Evolutionary conservation across 2,888 invertebrate genomes (phyloP).

Genomic region (Perizoma flavofasciatum): DNA sequence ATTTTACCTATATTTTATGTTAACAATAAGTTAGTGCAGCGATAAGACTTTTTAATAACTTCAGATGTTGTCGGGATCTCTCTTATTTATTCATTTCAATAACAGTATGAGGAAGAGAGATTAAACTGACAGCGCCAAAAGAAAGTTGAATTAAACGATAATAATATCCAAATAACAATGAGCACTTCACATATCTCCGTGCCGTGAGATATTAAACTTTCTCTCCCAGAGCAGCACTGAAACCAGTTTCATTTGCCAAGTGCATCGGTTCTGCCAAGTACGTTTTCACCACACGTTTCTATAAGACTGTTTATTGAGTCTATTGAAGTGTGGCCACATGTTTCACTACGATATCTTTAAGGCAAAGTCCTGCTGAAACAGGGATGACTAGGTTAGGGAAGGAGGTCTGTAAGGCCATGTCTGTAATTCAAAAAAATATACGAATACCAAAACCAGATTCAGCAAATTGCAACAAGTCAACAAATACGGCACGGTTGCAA

Average conservation of each 20-base stretch:
- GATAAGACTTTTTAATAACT: background rate
- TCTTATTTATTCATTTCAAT: background rate
- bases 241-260: conserved; percentile 48
- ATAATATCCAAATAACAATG: conserved; percentile 33
- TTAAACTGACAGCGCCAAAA: conserved; percentile 7
- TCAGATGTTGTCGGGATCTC: background rate
- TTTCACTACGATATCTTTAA: no score
- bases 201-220: conserved; percentile 45
- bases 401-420: no score
- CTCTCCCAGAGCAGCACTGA: conserved; percentile 36
- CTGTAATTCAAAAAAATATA: no score
- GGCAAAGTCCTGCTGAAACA: no score
- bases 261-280: conserved; percentile 24
- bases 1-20: background rate
- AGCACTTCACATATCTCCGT: conserved; percentile 29
- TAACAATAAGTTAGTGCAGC: background rate
- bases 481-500: background rate
- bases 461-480: background rate
- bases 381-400: no score
- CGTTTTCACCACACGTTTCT: conserved; percentile 18
- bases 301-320: background rate
- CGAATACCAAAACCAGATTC: background rate
- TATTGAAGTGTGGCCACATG: no score
- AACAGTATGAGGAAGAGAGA: conserved; percentile 1
- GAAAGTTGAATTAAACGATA: conserved; percentile 25